Base-by-base conservation (phyloP, 1,140 invertebrate genomes). In the Nebria ingens region DNA sequence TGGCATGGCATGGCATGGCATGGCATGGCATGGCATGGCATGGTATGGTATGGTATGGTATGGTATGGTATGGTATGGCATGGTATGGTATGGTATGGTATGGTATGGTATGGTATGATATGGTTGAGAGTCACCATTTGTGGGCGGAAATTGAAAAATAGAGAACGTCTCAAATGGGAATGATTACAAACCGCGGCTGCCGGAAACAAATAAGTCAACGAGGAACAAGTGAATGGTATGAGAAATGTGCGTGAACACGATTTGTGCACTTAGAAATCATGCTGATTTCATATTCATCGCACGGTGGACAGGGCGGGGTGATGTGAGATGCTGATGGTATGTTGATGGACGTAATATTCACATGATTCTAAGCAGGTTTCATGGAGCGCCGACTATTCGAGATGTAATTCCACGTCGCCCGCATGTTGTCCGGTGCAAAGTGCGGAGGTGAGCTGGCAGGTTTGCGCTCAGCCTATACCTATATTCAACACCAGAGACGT, bases 311-410 rank as follows among this genome's bases (percentile, higher is more conserved):
- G n/a, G n/a, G n/a, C n/a, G n/a, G n/a, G n/a, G n/a, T n/a, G n/a
- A n/a, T n/a, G n/a, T n/a, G n/a, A 34, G 25, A 34, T n/a, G 25
- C 6, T 34, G 25, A 34, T 34, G 40, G 40, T 45, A 45, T 45
- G 40, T 45, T 45, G 40, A 45, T 45, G 9, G 15, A 45, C 40
- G 15, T 45, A 45, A 45, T 45, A 45, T 45, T 45, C 40, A 45
- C 17, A 45, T 45, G 40, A 45, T 12, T 45, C 9, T 45, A 45
- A 45, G 40, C 40, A 45, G 40, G 40, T 17, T 45, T 11, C 40
- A 3, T 45, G 6, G 40, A 45, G 40, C 15, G 3, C 17, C 15
- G 17, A 45, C 9, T 11, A 6, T 45, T 4, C 40, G 17, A 45
- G 40, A 45, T 45, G 40, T 45, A 45, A 45, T 45, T 45, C 17